Percentiles rank a stretch among this genome's conserved stretches.
Conservation (phyloP, 2,113 vertebrate species). For the Caranx ignobilis region DNA sequence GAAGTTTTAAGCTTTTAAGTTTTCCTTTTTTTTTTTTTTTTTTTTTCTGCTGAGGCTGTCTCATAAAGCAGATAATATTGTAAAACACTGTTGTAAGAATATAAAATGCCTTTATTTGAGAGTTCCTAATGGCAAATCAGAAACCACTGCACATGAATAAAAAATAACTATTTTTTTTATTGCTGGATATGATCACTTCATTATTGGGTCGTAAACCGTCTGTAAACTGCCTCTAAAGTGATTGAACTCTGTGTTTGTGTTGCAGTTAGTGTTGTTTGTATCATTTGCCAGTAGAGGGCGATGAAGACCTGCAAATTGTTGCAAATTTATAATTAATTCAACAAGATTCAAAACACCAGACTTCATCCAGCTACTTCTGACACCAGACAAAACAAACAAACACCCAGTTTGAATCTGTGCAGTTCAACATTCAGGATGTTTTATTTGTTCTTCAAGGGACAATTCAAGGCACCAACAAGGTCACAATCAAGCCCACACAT, state of each 20-base stretch:
- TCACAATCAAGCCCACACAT: background rate
- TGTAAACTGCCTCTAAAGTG: too few relatives aligned
- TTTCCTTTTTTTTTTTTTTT: too few relatives aligned
- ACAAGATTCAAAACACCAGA: background rate
- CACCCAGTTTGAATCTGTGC: background rate
- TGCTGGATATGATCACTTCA: background rate
- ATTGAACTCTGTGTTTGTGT: too few relatives aligned
- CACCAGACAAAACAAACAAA: background rate
- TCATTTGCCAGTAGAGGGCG: conserved; percentile 49
- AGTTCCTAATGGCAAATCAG: background rate
- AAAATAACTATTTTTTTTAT: background rate
- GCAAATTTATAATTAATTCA: background rate
- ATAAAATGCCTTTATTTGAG: background rate
- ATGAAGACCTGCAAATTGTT: conserved; percentile 15
- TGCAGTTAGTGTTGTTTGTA: too few relatives aligned
- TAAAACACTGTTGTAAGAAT: background rate
- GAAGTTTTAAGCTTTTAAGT: too few relatives aligned
- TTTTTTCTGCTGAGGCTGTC: background rate
- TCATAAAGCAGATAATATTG: background rate
- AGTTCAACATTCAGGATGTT: background rate
- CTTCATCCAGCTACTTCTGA: background rate
- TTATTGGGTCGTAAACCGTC: background rate
- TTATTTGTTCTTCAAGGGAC: background rate
- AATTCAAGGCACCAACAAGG: background rate
- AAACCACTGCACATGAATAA: background rate